Percentiles rank a stretch among this genome's conserved stretches.
phyloP scores from a whole-genome alignment of 2,797 vertebrate species.

The Bovichtus variegatus region DNA sequence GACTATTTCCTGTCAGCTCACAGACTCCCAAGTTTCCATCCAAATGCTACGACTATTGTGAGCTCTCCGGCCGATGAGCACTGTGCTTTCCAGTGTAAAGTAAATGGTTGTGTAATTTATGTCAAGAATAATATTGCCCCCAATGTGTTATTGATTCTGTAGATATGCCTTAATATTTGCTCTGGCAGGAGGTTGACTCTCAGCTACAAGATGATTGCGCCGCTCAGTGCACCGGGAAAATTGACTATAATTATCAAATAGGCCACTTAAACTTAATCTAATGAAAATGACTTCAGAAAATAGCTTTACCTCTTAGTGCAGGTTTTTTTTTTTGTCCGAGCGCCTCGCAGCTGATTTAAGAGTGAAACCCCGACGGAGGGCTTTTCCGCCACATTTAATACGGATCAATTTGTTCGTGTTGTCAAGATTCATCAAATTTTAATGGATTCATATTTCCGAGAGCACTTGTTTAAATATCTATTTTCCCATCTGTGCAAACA shows the following conservation, averaged over 20 bases:
- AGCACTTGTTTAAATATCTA: conserved; percentile 32
- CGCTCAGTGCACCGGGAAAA: conserved; percentile 56
- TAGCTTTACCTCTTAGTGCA: conserved; percentile 43
- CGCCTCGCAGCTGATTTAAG: conserved; percentile 49
- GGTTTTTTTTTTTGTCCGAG: conserved; percentile 34
- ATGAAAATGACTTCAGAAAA: conserved; percentile 73
- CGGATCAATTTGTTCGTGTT: conserved; percentile 9
- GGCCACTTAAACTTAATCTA: conserved; percentile 75
- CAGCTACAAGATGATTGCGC: conserved; percentile 55
- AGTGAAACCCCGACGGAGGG: conserved; percentile 18
- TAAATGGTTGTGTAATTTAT: conserved; percentile 60
- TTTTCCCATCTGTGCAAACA: conserved; percentile 26
- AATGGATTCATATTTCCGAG: conserved; percentile 4
- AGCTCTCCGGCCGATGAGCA: conserved; percentile 15
- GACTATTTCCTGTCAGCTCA: conserved; percentile 17
- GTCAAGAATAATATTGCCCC: conserved; percentile 60
- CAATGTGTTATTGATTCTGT: conserved; percentile 54
- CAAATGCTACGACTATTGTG: background rate
- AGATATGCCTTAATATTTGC: conserved; percentile 67
- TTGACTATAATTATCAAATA: conserved; percentile 77
- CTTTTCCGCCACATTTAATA: background rate
- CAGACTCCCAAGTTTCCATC: conserved; percentile 13
- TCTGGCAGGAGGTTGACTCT: conserved; percentile 60
- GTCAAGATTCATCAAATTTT: conserved; percentile 19
- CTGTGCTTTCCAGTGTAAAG: conserved; percentile 32